Conservation (phyloP, 2,888 invertebrate genomes). For the Coenonympha glycerion region DNA sequence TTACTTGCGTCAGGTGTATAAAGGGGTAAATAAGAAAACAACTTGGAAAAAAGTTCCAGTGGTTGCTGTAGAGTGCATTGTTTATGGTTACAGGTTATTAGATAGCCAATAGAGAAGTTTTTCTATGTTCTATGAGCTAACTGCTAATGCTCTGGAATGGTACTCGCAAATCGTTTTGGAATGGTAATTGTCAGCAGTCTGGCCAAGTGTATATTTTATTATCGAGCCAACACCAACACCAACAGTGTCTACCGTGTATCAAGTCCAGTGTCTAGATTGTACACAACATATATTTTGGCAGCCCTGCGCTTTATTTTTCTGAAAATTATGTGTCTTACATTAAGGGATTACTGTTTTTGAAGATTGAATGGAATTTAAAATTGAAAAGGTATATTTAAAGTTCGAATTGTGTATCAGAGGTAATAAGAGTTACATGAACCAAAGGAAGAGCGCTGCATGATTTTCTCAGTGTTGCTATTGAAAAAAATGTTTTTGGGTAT, state of each 20-base stretch:
- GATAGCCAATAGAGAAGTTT: too few species aligned
- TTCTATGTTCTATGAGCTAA: too few species aligned
- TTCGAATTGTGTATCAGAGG: not conserved
- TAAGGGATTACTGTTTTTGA: constrained; percentile 4
- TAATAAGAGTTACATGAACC: not conserved
- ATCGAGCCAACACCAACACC: constrained; percentile 14
- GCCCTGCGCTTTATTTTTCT: constrained; percentile 51
- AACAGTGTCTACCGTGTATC: constrained; percentile 28
- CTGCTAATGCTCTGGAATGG: too few species aligned
- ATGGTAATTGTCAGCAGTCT: constrained; percentile 42
- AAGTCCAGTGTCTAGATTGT: constrained; percentile 25
- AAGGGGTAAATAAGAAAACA: too few species aligned
- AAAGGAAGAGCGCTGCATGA: constrained; percentile 4
- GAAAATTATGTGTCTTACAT: constrained; percentile 17
- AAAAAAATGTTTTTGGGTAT: not conserved
- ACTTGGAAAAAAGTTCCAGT: too few species aligned
- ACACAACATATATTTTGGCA: constrained; percentile 66
- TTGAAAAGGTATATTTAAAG: constrained; percentile 2
- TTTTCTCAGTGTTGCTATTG: not conserved
- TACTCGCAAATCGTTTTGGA: not conserved
- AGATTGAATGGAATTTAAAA: not conserved
- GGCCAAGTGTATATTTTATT: constrained; percentile 31
- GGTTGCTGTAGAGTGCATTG: too few species aligned
- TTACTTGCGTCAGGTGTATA: too few species aligned
- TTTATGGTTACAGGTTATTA: too few species aligned